These are phyloP conservation scores for Pammene aurita DNA, from an alignment of 2,888 invertebrate species.

Conservation along the genomic window DNA sequence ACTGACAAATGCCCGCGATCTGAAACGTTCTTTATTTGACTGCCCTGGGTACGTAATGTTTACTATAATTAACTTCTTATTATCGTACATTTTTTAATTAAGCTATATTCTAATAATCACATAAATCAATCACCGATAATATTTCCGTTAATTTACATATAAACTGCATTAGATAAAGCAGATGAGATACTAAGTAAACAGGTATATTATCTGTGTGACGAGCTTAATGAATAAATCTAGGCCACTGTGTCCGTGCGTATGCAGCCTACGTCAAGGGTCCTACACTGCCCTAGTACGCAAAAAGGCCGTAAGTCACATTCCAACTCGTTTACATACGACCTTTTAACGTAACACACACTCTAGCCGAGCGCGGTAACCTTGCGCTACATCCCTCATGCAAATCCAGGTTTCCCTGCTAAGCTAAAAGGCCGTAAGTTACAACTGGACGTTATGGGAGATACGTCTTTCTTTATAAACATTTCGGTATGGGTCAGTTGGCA, in stretches of 20 bases:
- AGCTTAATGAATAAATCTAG: conserved; percentile 16
- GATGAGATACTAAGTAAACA: background rate
- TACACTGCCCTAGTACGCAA: background rate
- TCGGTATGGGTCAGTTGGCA: background rate
- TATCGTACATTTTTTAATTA: too few relatives aligned
- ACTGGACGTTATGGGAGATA: background rate
- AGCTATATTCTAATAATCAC: too few relatives aligned
- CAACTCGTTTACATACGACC: background rate
- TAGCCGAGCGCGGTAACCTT: conserved; percentile 10
- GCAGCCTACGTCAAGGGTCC: conserved; percentile 13
- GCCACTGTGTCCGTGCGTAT: conserved; percentile 19
- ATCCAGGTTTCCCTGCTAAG: background rate
- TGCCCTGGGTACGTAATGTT: too few relatives aligned
- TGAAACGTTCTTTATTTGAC: too few relatives aligned
- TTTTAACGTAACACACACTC: background rate
- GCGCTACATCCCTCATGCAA: conserved; percentile 24
- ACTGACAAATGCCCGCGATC: too few relatives aligned
- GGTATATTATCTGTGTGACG: background rate
- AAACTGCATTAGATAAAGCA: too few relatives aligned
- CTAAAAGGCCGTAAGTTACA: background rate
- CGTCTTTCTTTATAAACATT: background rate
- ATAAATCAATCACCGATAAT: too few relatives aligned
- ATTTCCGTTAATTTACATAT: too few relatives aligned
- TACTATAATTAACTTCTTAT: too few relatives aligned
- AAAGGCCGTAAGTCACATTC: background rate